These are phyloP conservation scores for Stegana nigrithorax DNA, from an alignment of 2,888 invertebrate genomes.

Conservation along the genomic window DNA sequence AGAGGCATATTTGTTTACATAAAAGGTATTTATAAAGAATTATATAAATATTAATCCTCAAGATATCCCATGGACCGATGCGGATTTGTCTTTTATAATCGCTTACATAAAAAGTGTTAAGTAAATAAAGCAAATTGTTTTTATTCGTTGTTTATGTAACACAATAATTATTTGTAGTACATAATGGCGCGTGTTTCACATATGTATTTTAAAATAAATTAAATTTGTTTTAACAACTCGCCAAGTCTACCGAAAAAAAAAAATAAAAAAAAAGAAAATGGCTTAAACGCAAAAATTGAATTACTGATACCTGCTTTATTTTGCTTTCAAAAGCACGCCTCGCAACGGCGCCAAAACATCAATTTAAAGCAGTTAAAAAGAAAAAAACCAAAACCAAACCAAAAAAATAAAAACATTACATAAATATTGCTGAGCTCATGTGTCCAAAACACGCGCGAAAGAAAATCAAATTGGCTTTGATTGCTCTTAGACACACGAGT, in stretches of 20 bases:
- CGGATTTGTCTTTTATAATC: too few species aligned
- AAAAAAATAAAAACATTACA: neutral
- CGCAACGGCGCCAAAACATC: neutral
- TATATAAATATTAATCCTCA: too few species aligned
- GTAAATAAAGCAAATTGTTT: too few species aligned
- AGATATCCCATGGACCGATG: too few species aligned
- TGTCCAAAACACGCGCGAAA: neutral
- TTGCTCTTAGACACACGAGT: too few species aligned
- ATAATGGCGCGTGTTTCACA: conserved; percentile 2
- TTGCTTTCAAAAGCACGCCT: conserved; percentile 3
- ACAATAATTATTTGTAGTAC: too few species aligned
- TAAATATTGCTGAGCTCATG: neutral
- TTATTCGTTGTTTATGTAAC: too few species aligned
- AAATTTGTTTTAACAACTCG: neutral
- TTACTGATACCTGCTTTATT: neutral
- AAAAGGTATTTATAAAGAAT: too few species aligned
- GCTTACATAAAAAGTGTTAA: too few species aligned
- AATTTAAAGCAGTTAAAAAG: neutral
- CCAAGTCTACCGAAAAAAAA: neutral
- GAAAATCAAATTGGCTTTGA: too few species aligned
- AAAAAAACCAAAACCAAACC: neutral
- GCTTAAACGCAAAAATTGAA: neutral
- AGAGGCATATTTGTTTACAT: too few species aligned
- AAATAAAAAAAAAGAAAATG: neutral
- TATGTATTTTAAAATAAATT: conserved; percentile 3